Evolutionary conservation across 2,113 vertebrate species (phyloP).

Genomic region (Cavia aperea): DNA sequence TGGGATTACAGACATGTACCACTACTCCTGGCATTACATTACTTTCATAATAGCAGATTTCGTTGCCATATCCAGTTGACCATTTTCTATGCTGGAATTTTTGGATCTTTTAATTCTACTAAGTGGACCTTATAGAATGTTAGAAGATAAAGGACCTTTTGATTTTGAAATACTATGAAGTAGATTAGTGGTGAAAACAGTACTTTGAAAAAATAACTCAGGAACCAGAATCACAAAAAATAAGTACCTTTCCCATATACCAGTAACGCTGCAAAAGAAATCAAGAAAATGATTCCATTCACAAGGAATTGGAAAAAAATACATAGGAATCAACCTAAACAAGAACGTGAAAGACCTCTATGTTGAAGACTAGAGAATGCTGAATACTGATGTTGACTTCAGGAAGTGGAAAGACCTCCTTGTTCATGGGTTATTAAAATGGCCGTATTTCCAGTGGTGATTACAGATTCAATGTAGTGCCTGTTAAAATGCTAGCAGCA

Average conservation of each 20-base stretch:
- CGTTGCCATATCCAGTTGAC: neutral
- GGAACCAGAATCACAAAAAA: neutral
- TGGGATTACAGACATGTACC: too few relatives aligned
- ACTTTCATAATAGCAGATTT: neutral
- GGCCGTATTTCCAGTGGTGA: neutral
- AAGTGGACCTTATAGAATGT: neutral
- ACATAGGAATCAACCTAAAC: neutral
- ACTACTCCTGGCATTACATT: neutral
- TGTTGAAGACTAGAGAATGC: neutral
- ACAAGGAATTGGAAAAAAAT: neutral
- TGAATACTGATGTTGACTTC: neutral
- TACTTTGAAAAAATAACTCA: constrained; percentile 8
- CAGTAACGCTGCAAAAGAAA: neutral
- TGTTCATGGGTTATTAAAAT: neutral
- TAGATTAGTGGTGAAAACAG: neutral
- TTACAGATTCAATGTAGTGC: neutral
- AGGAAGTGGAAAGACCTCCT: neutral
- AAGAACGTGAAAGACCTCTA: neutral
- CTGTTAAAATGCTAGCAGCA: neutral
- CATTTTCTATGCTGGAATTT: neutral
- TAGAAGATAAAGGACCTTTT: neutral
- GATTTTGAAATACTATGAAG: neutral
- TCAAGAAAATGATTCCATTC: neutral
- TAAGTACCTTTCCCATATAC: neutral
- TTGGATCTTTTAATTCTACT: constrained; percentile 5